Evolutionary conservation across 2,888 invertebrate genomes (phyloP).

Genomic region (Oxycera nigricornis): DNA sequence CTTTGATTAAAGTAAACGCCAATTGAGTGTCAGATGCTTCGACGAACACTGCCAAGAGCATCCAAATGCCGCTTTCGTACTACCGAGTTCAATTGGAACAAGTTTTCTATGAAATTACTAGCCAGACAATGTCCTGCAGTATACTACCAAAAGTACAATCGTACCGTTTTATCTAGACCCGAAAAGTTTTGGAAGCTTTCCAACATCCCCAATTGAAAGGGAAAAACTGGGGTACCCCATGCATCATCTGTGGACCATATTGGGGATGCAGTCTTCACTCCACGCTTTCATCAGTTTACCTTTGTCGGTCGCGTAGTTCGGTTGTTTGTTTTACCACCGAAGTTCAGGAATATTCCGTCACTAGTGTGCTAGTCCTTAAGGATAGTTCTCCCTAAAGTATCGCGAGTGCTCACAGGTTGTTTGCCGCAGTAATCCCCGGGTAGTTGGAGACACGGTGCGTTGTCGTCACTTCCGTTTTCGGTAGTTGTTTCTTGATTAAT

Average conservation of each 20-base stretch:
- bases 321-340: background rate
- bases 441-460: background rate
- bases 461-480: conserved; percentile 2
- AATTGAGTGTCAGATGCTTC: too few species aligned
- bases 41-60: too few species aligned
- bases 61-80: too few species aligned
- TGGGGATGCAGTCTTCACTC: background rate
- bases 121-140: too few species aligned
- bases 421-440: background rate
- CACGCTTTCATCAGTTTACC: background rate
- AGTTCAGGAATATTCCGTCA: background rate
- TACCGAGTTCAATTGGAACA: too few species aligned
- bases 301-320: background rate
- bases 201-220: background rate
- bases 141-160: too few species aligned
- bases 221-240: too few species aligned
- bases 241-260: background rate
- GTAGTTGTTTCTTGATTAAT: conserved; percentile 8
- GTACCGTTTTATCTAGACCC: too few species aligned
- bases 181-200: background rate
- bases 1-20: too few species aligned
- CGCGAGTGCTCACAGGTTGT: background rate
- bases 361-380: background rate
- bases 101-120: too few species aligned
- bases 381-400: background rate